These are phyloP conservation scores for Tragelaphus scriptus DNA, from an alignment of 2,113 vertebrate species.

Conservation along the genomic window DNA sequence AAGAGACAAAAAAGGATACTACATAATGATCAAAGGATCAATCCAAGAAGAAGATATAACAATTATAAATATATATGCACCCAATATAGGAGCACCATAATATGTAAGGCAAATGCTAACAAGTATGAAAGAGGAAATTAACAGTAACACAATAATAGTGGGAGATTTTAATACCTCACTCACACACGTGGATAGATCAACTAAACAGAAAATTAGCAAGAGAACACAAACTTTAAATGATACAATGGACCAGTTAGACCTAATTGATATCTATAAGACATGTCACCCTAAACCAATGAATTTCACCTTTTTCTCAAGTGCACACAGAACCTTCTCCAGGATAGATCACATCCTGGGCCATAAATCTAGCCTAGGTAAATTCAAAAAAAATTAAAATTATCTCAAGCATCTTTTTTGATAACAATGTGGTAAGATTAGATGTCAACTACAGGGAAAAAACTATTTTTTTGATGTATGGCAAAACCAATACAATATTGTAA, in stretches of 20 bases:
- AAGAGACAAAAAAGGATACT: not conserved
- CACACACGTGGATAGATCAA: not conserved
- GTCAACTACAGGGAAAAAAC: too few species aligned
- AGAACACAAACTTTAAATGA: not conserved
- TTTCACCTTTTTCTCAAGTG: not conserved
- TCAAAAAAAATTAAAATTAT: not conserved
- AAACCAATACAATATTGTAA: too few species aligned
- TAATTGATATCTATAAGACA: not conserved
- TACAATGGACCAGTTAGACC: not conserved
- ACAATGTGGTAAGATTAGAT: too few species aligned
- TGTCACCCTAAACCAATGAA: not conserved
- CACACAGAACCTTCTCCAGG: not conserved
- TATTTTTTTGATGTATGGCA: too few species aligned
- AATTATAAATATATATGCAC: not conserved
- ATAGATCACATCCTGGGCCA: not conserved
- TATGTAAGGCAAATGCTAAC: not conserved
- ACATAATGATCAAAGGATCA: not conserved
- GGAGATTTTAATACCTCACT: not conserved
- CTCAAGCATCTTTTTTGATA: too few species aligned
- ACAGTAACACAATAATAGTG: not conserved
- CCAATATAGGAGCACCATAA: not conserved
- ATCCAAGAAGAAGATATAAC: not conserved
- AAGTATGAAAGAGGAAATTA: not conserved
- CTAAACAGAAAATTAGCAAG: not conserved
- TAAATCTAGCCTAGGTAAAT: not conserved